These are phyloP conservation scores for Trididemnum clinides DNA, from an alignment of 23 tunicate species.

Conservation along the genomic window DNA sequence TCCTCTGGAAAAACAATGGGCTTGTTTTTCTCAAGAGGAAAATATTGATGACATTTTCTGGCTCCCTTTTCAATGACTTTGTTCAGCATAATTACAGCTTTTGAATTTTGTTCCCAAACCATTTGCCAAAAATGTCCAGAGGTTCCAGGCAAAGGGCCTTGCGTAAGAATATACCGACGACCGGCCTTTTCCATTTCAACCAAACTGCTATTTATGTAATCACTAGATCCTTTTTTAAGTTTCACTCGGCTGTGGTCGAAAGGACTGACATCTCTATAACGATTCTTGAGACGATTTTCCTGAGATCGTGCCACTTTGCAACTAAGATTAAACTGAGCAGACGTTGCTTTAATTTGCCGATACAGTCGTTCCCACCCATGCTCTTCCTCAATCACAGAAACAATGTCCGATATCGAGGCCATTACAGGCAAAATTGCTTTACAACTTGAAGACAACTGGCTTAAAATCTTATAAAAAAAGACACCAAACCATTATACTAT, in stretches of 20 bases:
- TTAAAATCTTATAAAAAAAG: too few relatives aligned
- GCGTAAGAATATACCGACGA: slow-evolving; percentile 83
- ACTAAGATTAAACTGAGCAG: slow-evolving; percentile 51
- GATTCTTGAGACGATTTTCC: slow-evolving; percentile 71
- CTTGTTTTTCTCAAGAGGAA: slow-evolving; percentile 60
- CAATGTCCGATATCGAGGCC: slow-evolving; percentile 18
- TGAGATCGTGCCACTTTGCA: slow-evolving; percentile 60
- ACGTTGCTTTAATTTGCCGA: slow-evolving; percentile 55
- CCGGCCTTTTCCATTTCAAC: slow-evolving; percentile 54
- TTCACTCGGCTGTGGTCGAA: slow-evolving; percentile 95
- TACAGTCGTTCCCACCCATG: slow-evolving; percentile 75
- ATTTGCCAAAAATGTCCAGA: slow-evolving; percentile 97
- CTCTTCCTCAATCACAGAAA: slow-evolving; percentile 49
- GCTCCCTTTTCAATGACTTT: slow-evolving; percentile 90
- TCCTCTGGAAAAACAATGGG: slow-evolving; percentile 53
- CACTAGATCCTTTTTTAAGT: slow-evolving; percentile 63
- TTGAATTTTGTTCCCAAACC: slow-evolving; percentile 99
- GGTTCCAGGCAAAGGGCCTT: slow-evolving; percentile 90
- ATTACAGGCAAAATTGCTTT: too few relatives aligned
- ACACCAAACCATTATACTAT: too few relatives aligned
- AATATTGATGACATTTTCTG: slow-evolving; percentile 87
- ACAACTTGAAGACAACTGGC: too few relatives aligned
- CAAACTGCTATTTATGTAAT: slow-evolving; percentile 88
- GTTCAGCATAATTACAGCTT: slow-evolving; percentile 94
- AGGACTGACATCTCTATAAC: slow-evolving; percentile 94